Percentiles rank a stretch among this genome's conserved stretches.
These are phyloP conservation scores for Equus przewalskii DNA, from an alignment of 2,113 vertebrate species.

Conservation along the genomic window DNA sequence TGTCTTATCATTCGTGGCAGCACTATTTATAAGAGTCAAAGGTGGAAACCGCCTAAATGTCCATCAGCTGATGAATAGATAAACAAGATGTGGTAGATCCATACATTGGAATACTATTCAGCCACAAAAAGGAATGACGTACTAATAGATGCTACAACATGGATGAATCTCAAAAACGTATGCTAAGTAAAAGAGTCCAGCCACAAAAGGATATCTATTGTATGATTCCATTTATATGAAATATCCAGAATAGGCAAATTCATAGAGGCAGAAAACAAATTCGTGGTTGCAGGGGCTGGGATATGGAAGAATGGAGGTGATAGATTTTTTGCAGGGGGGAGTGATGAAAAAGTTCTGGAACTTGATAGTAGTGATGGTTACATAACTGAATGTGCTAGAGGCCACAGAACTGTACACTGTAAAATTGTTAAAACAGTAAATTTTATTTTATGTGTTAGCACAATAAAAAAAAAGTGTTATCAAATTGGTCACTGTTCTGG, in stretches of 20 bases:
- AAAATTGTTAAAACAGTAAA: slow-evolving; percentile 13
- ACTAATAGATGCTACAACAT: not conserved
- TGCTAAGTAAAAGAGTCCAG: not conserved
- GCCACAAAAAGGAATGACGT: not conserved
- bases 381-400: not conserved
- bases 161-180: not conserved
- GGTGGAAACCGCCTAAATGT: not conserved
- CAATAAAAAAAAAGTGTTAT: not conserved
- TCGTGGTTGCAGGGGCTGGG: not conserved
- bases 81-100: not conserved
- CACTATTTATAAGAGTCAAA: not conserved
- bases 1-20: not conserved
- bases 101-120: not conserved
- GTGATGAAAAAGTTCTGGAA: not conserved
- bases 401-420: not conserved
- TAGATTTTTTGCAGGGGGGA: not conserved
- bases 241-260: not conserved
- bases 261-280: not conserved
- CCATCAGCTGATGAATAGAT: not conserved
- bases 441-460: not conserved
- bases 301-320: not conserved
- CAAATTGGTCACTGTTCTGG: not conserved
- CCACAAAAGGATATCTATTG: not conserved
- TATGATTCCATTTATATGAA: not conserved
- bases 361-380: not conserved